Evolutionary conservation across 2,797 vertebrate species (phyloP).

Genomic region (Xyrichtys novacula): DNA sequence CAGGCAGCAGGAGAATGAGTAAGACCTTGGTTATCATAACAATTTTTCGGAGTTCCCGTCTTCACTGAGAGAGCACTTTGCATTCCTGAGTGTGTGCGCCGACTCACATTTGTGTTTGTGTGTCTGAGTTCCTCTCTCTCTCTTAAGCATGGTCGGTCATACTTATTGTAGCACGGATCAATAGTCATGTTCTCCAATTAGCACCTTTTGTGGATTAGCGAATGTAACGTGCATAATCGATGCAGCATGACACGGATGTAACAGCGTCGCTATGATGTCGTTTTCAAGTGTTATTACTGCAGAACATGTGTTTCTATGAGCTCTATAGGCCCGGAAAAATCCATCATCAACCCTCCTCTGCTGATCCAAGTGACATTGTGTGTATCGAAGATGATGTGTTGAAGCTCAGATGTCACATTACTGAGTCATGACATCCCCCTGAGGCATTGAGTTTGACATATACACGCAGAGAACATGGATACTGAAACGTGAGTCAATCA

Average conservation of each 20-base stretch:
- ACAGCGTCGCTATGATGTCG: background rate
- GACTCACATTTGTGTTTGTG: too few relatives aligned
- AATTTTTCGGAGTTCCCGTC: background rate
- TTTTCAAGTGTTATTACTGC: slow-evolving; percentile 5
- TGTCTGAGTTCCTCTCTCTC: slow-evolving; percentile 7
- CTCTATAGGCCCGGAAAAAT: slow-evolving; percentile 6
- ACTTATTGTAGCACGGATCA: slow-evolving; percentile 45
- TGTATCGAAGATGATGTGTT: slow-evolving; percentile 18
- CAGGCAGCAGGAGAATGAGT: background rate
- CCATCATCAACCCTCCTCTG: slow-evolving; percentile 10
- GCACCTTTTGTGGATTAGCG: slow-evolving; percentile 41
- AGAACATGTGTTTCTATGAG: slow-evolving; percentile 18
- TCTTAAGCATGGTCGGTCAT: slow-evolving; percentile 23
- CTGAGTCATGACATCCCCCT: slow-evolving; percentile 3
- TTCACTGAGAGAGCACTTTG: background rate
- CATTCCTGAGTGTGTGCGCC: background rate
- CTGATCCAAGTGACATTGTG: slow-evolving; percentile 23
- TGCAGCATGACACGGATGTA: background rate
- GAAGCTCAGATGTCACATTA: slow-evolving; percentile 28
- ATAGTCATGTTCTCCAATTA: slow-evolving; percentile 57
- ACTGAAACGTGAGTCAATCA: slow-evolving; percentile 25
- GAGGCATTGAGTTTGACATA: slow-evolving; percentile 17
- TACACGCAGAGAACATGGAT: slow-evolving; percentile 15
- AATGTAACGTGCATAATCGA: slow-evolving; percentile 30
- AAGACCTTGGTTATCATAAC: slow-evolving; percentile 8